Percentiles rank a stretch among this genome's conserved stretches.
These are phyloP conservation scores for Frieseomelitta varia DNA, from an alignment of 1,140 invertebrate genomes.

Conservation along the genomic window DNA sequence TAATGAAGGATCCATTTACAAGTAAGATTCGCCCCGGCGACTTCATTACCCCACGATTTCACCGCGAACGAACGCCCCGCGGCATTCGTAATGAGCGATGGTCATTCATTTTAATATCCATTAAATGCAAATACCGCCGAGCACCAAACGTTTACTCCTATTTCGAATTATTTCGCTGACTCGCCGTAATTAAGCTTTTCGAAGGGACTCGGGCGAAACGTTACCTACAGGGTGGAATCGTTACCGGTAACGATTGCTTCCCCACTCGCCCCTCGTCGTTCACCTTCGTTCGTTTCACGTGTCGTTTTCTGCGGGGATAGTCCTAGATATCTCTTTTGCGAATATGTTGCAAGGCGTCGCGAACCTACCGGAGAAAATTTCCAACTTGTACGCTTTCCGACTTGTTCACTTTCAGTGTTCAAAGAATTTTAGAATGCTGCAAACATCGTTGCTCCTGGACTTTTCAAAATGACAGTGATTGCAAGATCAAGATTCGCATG, in stretches of 20 bases:
- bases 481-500: too few relatives aligned
- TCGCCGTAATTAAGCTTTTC: conserved; percentile 68
- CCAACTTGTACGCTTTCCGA: too few relatives aligned
- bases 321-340: not conserved
- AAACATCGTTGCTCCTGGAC: too few relatives aligned
- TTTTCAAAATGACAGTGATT: too few relatives aligned
- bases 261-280: not conserved
- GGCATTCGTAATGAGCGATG: conserved; percentile 81
- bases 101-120: conserved; percentile 83
- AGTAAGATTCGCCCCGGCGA: conserved; percentile 79
- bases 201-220: conserved; percentile 57
- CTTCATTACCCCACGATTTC: conserved; percentile 81
- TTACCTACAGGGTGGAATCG: conserved; percentile 50
- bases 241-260: conserved; percentile 56
- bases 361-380: too few relatives aligned
- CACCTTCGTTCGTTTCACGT: not conserved
- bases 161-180: conserved; percentile 78
- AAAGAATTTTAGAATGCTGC: too few relatives aligned
- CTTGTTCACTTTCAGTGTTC: too few relatives aligned
- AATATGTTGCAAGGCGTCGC: not conserved
- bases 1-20: conserved; percentile 81
- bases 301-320: not conserved
- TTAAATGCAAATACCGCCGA: conserved; percentile 81
- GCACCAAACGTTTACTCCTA: conserved; percentile 79
- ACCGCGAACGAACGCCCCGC: conserved; percentile 71